phyloP scores from a whole-genome alignment of 2,888 invertebrate species.

The Chrysodeixis includens region DNA sequence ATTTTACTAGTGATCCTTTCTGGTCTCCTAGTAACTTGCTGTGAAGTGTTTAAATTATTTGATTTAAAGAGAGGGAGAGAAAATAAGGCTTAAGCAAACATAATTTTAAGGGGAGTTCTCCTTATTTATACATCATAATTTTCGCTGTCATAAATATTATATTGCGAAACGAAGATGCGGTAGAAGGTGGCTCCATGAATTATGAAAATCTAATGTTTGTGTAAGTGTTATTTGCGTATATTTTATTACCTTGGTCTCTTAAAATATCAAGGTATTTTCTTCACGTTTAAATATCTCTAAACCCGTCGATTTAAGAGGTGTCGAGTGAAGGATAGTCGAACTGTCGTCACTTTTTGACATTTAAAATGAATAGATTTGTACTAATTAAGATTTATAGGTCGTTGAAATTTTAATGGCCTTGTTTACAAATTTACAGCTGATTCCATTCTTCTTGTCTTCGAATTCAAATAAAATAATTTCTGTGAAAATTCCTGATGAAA shows the following conservation, averaged over 20 bases:
- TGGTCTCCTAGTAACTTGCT: conserved; percentile 10
- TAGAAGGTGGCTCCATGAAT: neutral
- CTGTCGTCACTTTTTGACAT: conserved; percentile 10
- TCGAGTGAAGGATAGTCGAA: conserved; percentile 8
- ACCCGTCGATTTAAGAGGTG: neutral
- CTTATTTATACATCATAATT: conserved; percentile 9
- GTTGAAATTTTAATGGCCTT: conserved; percentile 36
- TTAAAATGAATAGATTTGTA: conserved; percentile 8
- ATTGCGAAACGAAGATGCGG: conserved; percentile 9
- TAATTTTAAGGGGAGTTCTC: conserved; percentile 5
- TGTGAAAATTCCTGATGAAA: no score
- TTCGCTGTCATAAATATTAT: conserved; percentile 11
- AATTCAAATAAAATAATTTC: no score
- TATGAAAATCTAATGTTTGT: conserved; percentile 2
- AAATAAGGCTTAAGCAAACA: neutral
- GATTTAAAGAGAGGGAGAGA: conserved; percentile 8
- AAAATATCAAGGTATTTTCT: neutral
- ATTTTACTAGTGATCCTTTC: conserved; percentile 20
- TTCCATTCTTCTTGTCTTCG: neutral
- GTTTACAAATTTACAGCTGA: conserved; percentile 22
- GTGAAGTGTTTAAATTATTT: conserved; percentile 10
- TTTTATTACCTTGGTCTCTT: neutral
- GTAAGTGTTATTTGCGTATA: neutral
- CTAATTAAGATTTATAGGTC: conserved; percentile 14
- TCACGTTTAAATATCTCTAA: neutral